Conservation (phyloP, 2,113 vertebrate species). For the Semicossyphus pulcher region DNA sequence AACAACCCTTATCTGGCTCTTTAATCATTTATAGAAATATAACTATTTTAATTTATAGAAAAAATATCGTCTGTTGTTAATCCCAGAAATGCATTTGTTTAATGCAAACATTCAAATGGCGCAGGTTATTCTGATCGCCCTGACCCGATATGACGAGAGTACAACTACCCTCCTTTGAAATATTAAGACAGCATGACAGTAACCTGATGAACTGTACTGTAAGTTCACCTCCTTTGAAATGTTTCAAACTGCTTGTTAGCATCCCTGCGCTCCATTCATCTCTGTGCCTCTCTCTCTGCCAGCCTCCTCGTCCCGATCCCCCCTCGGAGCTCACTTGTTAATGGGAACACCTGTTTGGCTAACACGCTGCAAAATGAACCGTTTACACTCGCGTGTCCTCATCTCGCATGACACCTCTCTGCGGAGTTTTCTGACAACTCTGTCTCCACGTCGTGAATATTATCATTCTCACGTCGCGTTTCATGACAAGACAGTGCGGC, state of each 20-base stretch:
- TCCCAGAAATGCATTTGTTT: no score
- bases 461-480: conserved; percentile 56
- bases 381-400: conserved; percentile 60
- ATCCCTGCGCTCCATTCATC: conserved; percentile 50
- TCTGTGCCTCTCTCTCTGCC: conserved; percentile 46
- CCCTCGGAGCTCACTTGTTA: conserved; percentile 70
- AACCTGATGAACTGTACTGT: neutral
- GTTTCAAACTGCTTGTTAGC: conserved; percentile 30
- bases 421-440: conserved; percentile 54
- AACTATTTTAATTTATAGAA: no score
- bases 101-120: no score
- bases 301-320: conserved; percentile 42
- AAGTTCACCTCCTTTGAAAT: neutral
- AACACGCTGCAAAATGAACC: conserved; percentile 67
- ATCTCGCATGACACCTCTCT: conserved; percentile 56
- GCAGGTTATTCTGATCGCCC: no score
- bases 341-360: conserved; percentile 78
- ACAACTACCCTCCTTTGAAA: no score
- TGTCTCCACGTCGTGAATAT: conserved; percentile 44
- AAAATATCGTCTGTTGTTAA: no score
- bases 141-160: no score
- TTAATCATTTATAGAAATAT: neutral
- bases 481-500: conserved; percentile 21
- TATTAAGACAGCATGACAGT: conserved; percentile 26
- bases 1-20: neutral